Conservation (phyloP, 1,140 invertebrate species). For the Lepidurus apus region DNA sequence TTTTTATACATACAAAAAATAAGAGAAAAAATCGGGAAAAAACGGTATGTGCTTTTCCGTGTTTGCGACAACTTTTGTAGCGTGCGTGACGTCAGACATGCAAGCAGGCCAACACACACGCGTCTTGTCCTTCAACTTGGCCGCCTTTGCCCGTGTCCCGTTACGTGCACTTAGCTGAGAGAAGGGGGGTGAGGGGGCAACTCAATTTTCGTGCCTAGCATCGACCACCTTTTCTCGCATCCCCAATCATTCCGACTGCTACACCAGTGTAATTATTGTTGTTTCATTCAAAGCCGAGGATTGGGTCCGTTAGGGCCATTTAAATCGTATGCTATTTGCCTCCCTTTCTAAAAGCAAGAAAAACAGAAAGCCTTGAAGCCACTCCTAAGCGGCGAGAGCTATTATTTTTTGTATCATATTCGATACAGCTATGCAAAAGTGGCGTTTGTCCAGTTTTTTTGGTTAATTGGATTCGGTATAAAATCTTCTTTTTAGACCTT, state of each 20-base stretch:
- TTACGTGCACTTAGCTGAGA: slow-evolving; percentile 3
- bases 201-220: background rate
- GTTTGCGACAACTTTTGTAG: background rate
- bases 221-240: background rate
- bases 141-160: slow-evolving; percentile 1
- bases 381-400: too few species aligned
- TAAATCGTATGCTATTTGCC: background rate
- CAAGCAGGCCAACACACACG: background rate
- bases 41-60: background rate
- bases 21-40: background rate
- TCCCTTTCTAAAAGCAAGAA: background rate
- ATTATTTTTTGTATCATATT: too few species aligned
- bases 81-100: background rate
- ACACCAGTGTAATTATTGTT: background rate
- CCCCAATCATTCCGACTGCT: background rate
- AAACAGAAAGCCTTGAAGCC: too few species aligned
- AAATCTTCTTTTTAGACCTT: too few species aligned
- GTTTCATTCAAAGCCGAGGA: background rate
- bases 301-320: background rate
- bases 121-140: slow-evolving; percentile 17
- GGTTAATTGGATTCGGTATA: too few species aligned
- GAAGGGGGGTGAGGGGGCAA: background rate
- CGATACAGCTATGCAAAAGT: too few species aligned
- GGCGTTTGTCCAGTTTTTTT: too few species aligned
- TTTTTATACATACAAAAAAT: background rate